phyloP scores from a whole-genome alignment of 1,140 invertebrate genomes.

The Bombus confusus region DNA sequence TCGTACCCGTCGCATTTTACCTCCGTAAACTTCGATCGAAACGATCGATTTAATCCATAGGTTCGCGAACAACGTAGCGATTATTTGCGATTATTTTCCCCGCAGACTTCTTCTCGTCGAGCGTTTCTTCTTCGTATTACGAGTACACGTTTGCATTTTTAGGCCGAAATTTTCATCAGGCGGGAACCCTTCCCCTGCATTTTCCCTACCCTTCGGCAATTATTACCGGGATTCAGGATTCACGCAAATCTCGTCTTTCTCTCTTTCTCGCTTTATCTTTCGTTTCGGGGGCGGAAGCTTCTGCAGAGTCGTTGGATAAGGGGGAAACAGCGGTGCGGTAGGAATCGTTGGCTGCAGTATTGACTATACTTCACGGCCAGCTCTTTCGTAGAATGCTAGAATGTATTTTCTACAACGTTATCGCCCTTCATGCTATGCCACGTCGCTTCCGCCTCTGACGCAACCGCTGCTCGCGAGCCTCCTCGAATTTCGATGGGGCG shows the following conservation, averaged over 20 bases:
- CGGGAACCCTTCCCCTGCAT: conserved; percentile 53
- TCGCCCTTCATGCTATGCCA: conserved; percentile 46
- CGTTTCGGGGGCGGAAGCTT: conserved; percentile 32
- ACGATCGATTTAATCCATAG: background rate
- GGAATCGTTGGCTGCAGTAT: conserved; percentile 61
- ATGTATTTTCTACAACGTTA: conserved; percentile 67
- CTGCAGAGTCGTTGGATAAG: conserved; percentile 52
- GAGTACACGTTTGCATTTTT: conserved; percentile 48
- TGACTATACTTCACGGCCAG: conserved; percentile 51
- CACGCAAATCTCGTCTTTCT: conserved; percentile 53
- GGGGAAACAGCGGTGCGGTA: conserved; percentile 43
- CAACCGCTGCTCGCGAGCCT: background rate
- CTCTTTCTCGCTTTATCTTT: conserved; percentile 47
- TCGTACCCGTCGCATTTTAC: background rate
- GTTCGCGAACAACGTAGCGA: background rate
- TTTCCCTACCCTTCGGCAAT: conserved; percentile 57
- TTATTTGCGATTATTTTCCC: background rate
- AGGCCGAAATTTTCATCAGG: conserved; percentile 55
- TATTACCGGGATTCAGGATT: conserved; percentile 61
- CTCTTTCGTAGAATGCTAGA: conserved; percentile 53
- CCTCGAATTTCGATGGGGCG: conserved; percentile 26
- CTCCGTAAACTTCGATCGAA: background rate
- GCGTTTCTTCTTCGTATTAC: background rate
- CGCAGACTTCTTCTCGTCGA: background rate
- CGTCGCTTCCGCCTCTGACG: conserved; percentile 11